Evolutionary conservation across 1,140 invertebrate genomes (phyloP).

Genomic region (Drosophila micromelanica): DNA sequence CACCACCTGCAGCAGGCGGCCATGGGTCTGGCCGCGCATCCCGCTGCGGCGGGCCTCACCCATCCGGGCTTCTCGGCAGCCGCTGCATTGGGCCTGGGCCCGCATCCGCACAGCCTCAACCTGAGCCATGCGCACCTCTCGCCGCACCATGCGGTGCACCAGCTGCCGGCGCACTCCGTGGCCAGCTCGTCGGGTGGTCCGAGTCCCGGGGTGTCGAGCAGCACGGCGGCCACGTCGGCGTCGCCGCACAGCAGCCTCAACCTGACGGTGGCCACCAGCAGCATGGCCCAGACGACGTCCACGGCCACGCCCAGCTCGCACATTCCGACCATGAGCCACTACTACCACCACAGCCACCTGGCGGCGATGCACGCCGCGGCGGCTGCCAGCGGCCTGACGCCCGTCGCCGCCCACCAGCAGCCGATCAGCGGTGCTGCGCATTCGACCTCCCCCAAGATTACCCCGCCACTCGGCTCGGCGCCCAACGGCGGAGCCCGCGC

Average conservation of each 20-base stretch:
- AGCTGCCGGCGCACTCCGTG: conserved; percentile 66
- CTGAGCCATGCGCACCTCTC: conserved; percentile 81
- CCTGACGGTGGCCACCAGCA: conserved; percentile 57
- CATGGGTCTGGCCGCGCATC: conserved; percentile 63
- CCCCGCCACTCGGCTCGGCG: conserved; percentile 50
- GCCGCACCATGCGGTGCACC: conserved; percentile 76
- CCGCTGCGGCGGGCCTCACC: conserved; percentile 62
- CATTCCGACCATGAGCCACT: conserved; percentile 79
- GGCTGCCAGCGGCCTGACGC: conserved; percentile 62
- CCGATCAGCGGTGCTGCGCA: conserved; percentile 42
- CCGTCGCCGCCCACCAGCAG: conserved; percentile 77
- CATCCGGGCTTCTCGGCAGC: conserved; percentile 78
- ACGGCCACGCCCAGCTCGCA: conserved; percentile 72
- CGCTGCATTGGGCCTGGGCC: conserved; percentile 63
- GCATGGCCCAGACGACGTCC: conserved; percentile 60
- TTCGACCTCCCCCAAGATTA: conserved; percentile 74
- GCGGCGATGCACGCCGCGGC: conserved; percentile 76
- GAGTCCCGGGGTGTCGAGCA: conserved; percentile 51
- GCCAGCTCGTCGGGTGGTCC: conserved; percentile 54
- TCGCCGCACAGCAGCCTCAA: conserved; percentile 74
- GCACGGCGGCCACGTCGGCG: conserved; percentile 52
- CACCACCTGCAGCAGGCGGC: conserved; percentile 78
- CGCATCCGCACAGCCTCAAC: conserved; percentile 79
- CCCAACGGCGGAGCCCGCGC: conserved; percentile 62
- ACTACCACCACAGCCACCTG: conserved; percentile 74